phyloP scores from a whole-genome alignment of 2,888 invertebrate species.

The Eumacrocentrus americanus region DNA sequence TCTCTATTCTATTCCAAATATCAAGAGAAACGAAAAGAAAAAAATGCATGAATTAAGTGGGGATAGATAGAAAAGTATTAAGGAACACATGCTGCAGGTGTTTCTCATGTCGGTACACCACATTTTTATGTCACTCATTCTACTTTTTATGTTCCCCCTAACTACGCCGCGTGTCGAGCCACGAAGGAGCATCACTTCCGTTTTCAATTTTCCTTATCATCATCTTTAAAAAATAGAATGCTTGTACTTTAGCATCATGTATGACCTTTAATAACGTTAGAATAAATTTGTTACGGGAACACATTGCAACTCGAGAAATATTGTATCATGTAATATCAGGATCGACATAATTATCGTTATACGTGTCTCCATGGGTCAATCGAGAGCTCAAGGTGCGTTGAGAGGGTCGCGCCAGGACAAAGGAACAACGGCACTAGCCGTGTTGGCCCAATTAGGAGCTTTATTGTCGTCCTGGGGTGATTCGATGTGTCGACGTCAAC shows the following conservation, averaged over 20 bases:
- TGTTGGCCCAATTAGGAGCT: constrained; percentile 53
- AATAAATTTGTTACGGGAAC: neutral
- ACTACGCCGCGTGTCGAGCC: constrained; percentile 5
- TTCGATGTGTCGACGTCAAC: constrained; percentile 41
- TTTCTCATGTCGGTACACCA: too few relatives aligned
- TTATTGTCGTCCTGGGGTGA: constrained; percentile 47
- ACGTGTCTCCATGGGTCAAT: constrained; percentile 41
- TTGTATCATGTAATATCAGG: neutral
- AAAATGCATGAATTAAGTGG: neutral
- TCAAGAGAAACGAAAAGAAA: neutral
- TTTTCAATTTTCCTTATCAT: constrained; percentile 18
- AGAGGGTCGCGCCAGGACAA: constrained; percentile 41
- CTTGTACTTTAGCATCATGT: too few relatives aligned
- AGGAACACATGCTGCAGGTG: constrained; percentile 45
- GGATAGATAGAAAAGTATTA: constrained; percentile 1
- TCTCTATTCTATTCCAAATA: constrained; percentile 11
- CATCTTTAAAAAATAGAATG: neutral
- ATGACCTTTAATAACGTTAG: too few relatives aligned
- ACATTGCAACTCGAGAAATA: too few relatives aligned
- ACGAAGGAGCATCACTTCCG: constrained; percentile 19
- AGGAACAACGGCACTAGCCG: constrained; percentile 40
- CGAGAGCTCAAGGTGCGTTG: constrained; percentile 37
- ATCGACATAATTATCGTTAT: constrained; percentile 37
- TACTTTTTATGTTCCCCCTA: constrained; percentile 5
- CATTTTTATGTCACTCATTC: constrained; percentile 10